Evolutionary conservation across 2,113 vertebrate genomes (phyloP).

Genomic region (Daphoenositta chrysoptera): DNA sequence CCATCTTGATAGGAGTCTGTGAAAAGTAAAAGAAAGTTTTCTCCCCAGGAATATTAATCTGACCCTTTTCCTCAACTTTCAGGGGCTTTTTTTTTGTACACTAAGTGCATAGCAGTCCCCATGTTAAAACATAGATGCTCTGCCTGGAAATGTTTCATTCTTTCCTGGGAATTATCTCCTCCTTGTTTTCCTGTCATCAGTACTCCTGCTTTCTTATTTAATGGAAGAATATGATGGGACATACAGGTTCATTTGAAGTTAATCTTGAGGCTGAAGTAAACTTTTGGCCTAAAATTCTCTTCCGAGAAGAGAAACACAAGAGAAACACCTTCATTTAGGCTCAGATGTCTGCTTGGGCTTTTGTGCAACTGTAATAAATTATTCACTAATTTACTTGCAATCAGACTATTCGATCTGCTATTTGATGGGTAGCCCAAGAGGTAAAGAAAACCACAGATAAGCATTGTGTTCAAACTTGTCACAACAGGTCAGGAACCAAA

Average conservation of each 20-base stretch:
- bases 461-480: neutral
- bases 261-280: neutral
- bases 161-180: neutral
- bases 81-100: neutral
- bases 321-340: neutral
- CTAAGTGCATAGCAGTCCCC: neutral
- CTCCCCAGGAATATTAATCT: neutral
- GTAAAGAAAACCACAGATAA: neutral
- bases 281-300: conserved; percentile 6
- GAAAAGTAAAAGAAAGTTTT: neutral
- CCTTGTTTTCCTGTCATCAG: neutral
- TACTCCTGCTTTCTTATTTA: neutral
- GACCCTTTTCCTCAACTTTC: neutral
- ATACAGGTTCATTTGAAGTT: neutral
- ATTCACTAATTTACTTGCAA: conserved; percentile 19
- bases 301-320: neutral
- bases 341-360: neutral
- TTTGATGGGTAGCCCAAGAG: neutral
- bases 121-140: neutral
- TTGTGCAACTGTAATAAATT: neutral
- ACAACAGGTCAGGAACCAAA: neutral
- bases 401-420: neutral
- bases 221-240: neutral
- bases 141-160: neutral
- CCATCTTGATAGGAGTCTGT: neutral